Conservation (phyloP, 2,888 invertebrate species). For the Syrphus vitripennis region DNA sequence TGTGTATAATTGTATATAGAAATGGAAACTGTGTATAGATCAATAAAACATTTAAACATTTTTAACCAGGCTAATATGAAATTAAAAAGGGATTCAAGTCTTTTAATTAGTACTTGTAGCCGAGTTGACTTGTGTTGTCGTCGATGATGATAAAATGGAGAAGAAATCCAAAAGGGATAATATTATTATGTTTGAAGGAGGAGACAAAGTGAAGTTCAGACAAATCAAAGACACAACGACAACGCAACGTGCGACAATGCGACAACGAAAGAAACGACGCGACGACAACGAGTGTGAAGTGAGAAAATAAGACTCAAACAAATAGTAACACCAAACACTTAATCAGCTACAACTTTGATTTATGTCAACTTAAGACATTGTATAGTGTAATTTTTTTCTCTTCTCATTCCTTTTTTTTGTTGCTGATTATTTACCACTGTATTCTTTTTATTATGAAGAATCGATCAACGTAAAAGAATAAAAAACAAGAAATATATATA, state of each 20-base stretch:
- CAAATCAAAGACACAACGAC: background rate
- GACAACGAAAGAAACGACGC: background rate
- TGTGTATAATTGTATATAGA: background rate
- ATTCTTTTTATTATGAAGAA: constrained; percentile 18
- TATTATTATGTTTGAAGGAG: background rate
- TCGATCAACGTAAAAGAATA: constrained; percentile 10
- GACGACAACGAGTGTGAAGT: constrained; percentile 11
- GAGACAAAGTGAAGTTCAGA: background rate
- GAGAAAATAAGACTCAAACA: constrained; percentile 58
- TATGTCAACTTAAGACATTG: constrained; percentile 65
- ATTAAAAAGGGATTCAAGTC: constrained; percentile 8
- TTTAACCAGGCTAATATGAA: background rate
- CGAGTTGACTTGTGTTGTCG: constrained; percentile 10
- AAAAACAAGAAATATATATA: background rate
- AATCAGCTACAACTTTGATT: constrained; percentile 68
- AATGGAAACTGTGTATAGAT: background rate
- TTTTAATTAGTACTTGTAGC: constrained; percentile 68
- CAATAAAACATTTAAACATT: constrained; percentile 18
- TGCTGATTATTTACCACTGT: background rate
- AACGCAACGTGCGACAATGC: background rate
- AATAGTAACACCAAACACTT: constrained; percentile 68
- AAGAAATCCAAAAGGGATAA: background rate
- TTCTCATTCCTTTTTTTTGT: background rate
- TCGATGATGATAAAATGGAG: constrained; percentile 16
- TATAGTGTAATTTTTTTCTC: background rate